Base-by-base conservation (phyloP, 2,888 invertebrate genomes). In the Drosophila infuscata region DNA sequence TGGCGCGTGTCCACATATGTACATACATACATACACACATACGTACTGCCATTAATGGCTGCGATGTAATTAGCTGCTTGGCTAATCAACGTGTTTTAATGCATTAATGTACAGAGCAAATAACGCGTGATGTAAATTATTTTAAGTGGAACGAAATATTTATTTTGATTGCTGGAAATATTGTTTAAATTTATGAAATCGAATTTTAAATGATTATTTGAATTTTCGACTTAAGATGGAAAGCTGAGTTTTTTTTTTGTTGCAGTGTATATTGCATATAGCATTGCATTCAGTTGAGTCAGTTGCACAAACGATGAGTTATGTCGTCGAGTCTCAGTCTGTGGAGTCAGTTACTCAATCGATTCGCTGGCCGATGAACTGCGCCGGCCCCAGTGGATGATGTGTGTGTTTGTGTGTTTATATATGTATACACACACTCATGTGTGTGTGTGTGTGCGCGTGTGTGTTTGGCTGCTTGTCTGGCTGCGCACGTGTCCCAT, bases 301-400 rank as follows among this genome's bases (percentile, higher is more conserved):
- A 41, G 38, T 56, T 67, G 33, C 49, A 43, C 74, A 48, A 48
- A 43, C 74, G 52, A 48, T 60, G 64, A 62, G 56, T 60, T 59
- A 60, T 64, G 60, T 51, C 52, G 59, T 62, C 38, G 30, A 41
- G 56, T 30, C 38, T 36, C 59, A 52, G 46, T 63, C 59, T 43
- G 43, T 43, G 43, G 43, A 54, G 71, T 65, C 59, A 76, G 72
- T 79, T 73, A 79, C 77, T 76, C 81, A 76, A 80, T 76, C 81
- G 73, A 64, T 71, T 68, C 67, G 43, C 82, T 82, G 82, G 87
- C 81, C 82, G 83, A 71, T 84, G 83, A 89, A 84, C 87, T 89
- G 83, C 78, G 68, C 64, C 81, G 78, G 67, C 76, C 61, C 64
- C 87, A 78, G 69, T 68, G 82, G 73, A 77, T 71, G 72, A 73